Conservation (phyloP, 2,113 vertebrate species). For the Galbula dea region DNA sequence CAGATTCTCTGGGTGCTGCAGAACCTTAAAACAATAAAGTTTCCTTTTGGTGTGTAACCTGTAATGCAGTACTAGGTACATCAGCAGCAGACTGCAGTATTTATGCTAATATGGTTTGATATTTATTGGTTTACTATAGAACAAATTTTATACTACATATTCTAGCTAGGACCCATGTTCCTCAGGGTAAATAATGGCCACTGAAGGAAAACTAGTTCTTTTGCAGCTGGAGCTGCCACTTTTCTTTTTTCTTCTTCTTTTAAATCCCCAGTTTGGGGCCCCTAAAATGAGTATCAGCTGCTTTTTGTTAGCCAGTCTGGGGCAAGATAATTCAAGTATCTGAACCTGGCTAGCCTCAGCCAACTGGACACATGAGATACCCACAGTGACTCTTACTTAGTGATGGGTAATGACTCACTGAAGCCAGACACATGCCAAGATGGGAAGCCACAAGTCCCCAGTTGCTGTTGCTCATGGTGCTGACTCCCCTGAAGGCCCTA, state of each 20-base stretch:
- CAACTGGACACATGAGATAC: background rate
- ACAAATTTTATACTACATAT: too few relatives aligned
- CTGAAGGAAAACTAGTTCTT: background rate
- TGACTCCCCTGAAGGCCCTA: slow-evolving; percentile 36
- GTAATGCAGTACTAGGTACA: background rate
- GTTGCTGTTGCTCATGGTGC: background rate
- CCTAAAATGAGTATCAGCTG: background rate
- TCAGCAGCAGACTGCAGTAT: background rate
- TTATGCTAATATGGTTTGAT: too few relatives aligned
- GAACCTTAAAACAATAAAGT: background rate
- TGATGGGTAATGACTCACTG: background rate
- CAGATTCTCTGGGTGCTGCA: background rate
- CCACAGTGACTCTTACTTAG: background rate
- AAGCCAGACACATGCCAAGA: background rate
- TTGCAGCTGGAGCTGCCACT: background rate
- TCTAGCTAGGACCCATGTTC: background rate
- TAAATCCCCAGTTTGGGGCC: background rate
- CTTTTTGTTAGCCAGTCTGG: background rate
- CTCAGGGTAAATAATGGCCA: background rate
- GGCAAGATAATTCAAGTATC: background rate
- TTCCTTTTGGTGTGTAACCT: background rate
- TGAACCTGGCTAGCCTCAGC: background rate
- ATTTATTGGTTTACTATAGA: too few relatives aligned
- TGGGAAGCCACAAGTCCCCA: slow-evolving; percentile 29
- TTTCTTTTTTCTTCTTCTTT: background rate